These are phyloP conservation scores for Polypedilum pembai DNA, from an alignment of 1,140 invertebrate species.

Conservation along the genomic window DNA sequence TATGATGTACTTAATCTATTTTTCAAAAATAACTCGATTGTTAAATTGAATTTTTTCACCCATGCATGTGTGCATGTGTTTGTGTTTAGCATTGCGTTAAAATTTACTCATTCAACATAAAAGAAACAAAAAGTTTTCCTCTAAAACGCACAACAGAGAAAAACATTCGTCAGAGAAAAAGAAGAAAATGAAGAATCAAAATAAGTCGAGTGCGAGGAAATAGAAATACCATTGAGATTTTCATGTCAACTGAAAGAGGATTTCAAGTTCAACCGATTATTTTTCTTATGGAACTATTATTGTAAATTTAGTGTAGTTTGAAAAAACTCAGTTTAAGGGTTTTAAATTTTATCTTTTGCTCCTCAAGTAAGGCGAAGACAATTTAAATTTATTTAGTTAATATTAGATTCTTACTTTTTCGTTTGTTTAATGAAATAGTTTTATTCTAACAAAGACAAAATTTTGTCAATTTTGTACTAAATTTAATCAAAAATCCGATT, in stretches of 20 bases:
- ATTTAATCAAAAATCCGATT: no score
- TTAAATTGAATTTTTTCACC: slow-evolving; percentile 12
- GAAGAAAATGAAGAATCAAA: neutral
- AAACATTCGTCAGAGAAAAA: neutral
- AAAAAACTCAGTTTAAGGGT: no score
- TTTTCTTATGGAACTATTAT: neutral
- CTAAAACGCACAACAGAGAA: neutral
- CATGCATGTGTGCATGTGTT: neutral
- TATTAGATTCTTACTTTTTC: no score
- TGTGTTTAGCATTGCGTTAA: slow-evolving; percentile 10
- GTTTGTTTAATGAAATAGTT: no score
- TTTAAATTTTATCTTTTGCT: no score
- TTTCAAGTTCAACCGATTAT: slow-evolving; percentile 7
- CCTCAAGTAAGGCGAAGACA: no score
- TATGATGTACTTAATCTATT: slow-evolving; percentile 26
- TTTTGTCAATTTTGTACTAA: no score
- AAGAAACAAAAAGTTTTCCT: neutral
- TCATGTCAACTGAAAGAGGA: neutral
- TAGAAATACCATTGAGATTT: neutral
- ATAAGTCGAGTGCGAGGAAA: neutral
- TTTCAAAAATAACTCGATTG: slow-evolving; percentile 22
- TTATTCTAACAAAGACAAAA: no score
- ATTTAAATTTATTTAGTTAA: no score
- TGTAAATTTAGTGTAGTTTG: no score
- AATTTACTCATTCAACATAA: neutral